Conservation (phyloP, 2,113 vertebrate species). For the Proterorhinus semilunaris region DNA sequence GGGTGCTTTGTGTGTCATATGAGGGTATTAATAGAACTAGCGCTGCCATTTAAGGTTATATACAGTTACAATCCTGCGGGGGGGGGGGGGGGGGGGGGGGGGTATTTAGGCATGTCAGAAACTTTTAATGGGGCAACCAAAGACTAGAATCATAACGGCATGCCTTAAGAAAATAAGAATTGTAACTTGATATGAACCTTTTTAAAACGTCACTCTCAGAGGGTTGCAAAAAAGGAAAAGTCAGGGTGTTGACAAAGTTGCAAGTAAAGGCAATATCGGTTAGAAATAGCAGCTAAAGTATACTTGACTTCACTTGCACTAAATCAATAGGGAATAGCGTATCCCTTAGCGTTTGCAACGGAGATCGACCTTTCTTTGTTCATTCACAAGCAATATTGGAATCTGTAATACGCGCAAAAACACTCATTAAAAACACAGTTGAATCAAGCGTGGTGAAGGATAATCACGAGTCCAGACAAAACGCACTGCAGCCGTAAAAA, state of each 20-base stretch:
- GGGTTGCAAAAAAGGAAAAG: constrained; percentile 22
- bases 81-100: neutral
- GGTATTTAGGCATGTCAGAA: neutral
- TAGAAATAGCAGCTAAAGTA: constrained; percentile 45
- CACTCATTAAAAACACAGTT: constrained; percentile 10
- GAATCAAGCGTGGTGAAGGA: constrained; percentile 33
- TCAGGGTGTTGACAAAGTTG: constrained; percentile 7
- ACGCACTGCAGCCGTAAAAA: constrained; percentile 22
- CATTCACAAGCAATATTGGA: constrained; percentile 69
- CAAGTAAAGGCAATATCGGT: constrained; percentile 25
- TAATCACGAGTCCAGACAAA: constrained; percentile 53
- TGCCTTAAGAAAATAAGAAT: constrained; percentile 25
- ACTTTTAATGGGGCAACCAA: constrained; percentile 7
- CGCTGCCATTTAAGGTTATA: constrained; percentile 5
- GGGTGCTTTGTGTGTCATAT: constrained; percentile 20
- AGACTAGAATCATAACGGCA: constrained; percentile 3
- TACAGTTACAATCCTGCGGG: constrained; percentile 12
- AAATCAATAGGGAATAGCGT: constrained; percentile 29
- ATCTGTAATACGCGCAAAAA: constrained; percentile 40
- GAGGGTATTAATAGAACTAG: constrained; percentile 8
- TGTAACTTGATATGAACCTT: constrained; percentile 24
- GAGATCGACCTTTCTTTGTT: constrained; percentile 47
- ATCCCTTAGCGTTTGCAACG: constrained; percentile 33
- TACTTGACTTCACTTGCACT: constrained; percentile 66
- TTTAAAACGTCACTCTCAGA: neutral